These are phyloP conservation scores for Dioctria linearis DNA, from an alignment of 2,888 invertebrate genomes.

Conservation along the genomic window DNA sequence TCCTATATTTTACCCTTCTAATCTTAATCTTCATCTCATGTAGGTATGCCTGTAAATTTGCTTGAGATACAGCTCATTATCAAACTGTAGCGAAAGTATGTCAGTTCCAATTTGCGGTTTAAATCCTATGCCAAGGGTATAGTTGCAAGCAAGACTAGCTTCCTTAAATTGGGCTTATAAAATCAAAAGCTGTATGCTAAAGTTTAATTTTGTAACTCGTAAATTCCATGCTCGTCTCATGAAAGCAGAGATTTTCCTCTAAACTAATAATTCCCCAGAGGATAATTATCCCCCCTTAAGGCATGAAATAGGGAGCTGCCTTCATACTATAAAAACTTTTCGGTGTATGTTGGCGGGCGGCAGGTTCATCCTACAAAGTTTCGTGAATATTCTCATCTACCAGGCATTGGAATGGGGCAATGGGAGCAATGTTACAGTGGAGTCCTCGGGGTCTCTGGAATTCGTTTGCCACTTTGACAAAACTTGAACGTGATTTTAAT, in stretches of 20 bases:
- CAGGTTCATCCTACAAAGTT: slow-evolving; percentile 14
- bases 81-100: slow-evolving; percentile 41
- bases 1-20: neutral
- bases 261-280: slow-evolving; percentile 47
- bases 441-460: slow-evolving; percentile 9
- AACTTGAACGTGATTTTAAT: slow-evolving; percentile 47
- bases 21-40: neutral
- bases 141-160: neutral
- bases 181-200: slow-evolving; percentile 45
- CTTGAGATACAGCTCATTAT: slow-evolving; percentile 38
- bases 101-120: slow-evolving; percentile 35
- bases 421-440: neutral
- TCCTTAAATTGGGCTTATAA: slow-evolving; percentile 27
- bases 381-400: neutral
- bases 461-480: slow-evolving; percentile 39
- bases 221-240: slow-evolving; percentile 38
- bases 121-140: neutral
- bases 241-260: slow-evolving; percentile 29
- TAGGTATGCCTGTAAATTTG: slow-evolving; percentile 16
- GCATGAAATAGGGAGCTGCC: neutral
- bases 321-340: slow-evolving; percentile 13
- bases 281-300: slow-evolving; percentile 13
- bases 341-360: neutral
- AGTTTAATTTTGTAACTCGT: slow-evolving; percentile 45
- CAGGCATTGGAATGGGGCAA: neutral